A percentile compares a stretch with the other conserved stretches of the same genome.
Evolutionary conservation across 1,140 invertebrate species (phyloP).

Genomic region (Apis florea): DNA sequence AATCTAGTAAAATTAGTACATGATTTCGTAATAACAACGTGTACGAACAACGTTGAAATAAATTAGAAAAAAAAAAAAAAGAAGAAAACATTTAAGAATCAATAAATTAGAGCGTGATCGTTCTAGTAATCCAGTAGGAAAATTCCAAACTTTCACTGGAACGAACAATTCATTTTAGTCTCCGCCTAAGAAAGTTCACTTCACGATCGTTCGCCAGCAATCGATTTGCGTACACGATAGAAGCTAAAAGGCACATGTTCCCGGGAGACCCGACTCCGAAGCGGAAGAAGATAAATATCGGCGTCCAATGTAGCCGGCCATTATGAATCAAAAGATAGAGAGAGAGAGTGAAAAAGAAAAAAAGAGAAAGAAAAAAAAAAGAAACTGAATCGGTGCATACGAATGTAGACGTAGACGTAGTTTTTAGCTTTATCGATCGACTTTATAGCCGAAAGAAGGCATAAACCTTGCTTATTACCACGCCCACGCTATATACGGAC

Average conservation of each 20-base stretch:
- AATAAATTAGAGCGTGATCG: no score
- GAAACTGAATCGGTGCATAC: not conserved
- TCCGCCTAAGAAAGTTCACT: not conserved
- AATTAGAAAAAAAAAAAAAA: no score
- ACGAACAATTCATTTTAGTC: no score
- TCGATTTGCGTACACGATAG: slow-evolving; percentile 19
- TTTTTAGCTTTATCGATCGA: slow-evolving; percentile 47
- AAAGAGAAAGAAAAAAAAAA: not conserved
- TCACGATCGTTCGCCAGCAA: slow-evolving; percentile 1
- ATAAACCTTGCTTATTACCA: slow-evolving; percentile 50
- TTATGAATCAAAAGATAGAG: slow-evolving; percentile 28
- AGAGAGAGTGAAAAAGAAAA: not conserved
- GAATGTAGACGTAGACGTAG: slow-evolving; percentile 17
- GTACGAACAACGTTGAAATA: no score
- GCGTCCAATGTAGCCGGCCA: slow-evolving; percentile 16
- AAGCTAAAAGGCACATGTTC: slow-evolving; percentile 10
- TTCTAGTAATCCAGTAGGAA: no score
- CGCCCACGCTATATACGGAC: slow-evolving; percentile 58
- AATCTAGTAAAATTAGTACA: no score
- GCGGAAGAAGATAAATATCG: slow-evolving; percentile 49
- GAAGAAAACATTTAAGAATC: no score
- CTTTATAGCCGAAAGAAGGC: slow-evolving; percentile 47
- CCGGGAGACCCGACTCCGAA: slow-evolving; percentile 17
- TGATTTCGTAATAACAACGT: no score
- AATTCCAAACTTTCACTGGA: no score